phyloP scores from a whole-genome alignment of 2,888 invertebrate genomes.

The Gastrophysa polygoni region DNA sequence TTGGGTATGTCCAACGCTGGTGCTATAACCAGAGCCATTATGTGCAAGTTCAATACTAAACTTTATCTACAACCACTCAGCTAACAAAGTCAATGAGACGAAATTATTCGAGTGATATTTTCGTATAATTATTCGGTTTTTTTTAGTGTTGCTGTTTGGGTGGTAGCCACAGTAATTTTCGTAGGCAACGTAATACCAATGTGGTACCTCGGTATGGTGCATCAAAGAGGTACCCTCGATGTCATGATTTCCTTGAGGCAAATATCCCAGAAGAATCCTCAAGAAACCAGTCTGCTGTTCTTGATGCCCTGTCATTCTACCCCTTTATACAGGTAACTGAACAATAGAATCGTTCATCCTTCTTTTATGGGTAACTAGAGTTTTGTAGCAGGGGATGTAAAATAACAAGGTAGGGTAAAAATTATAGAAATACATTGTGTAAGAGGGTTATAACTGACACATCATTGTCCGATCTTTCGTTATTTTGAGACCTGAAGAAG shows the following conservation, averaged over 20 bases:
- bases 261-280: slow-evolving; percentile 57
- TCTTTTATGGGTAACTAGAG: slow-evolving; percentile 11
- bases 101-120: too few species aligned
- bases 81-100: too few species aligned
- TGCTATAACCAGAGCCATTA: too few species aligned
- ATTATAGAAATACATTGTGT: too few species aligned
- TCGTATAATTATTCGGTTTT: neutral
- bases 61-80: too few species aligned
- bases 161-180: slow-evolving; percentile 57
- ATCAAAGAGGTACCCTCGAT: slow-evolving; percentile 80
- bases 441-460: too few species aligned
- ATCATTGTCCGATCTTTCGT: too few species aligned
- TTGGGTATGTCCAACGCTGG: too few species aligned
- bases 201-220: slow-evolving; percentile 75
- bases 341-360: neutral
- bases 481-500: too few species aligned
- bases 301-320: slow-evolving; percentile 95
- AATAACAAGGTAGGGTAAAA: too few species aligned
- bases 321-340: slow-evolving; percentile 81
- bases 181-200: slow-evolving; percentile 69
- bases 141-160: slow-evolving; percentile 51
- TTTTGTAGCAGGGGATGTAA: too few species aligned
- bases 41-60: too few species aligned
- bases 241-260: slow-evolving; percentile 74
- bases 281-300: slow-evolving; percentile 70